A percentile compares a stretch with the other conserved stretches of the same genome.
Conservation (phyloP, 2,797 vertebrate genomes). For the Chelidonichthys spinosus region DNA sequence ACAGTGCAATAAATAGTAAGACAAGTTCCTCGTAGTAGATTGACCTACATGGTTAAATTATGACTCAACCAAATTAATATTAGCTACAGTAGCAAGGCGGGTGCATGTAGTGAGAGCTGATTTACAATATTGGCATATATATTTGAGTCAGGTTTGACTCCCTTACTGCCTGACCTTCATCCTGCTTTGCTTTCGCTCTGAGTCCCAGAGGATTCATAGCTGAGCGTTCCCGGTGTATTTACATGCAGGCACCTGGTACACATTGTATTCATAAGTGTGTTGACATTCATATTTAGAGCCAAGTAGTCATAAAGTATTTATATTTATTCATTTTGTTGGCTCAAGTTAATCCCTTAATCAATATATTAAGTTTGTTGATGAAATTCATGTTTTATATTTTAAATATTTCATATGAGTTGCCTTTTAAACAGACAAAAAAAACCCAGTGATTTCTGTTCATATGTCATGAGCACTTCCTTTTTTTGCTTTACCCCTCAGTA, state of each 20-base stretch:
- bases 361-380: not conserved
- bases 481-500: not conserved
- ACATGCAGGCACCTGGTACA: slow-evolving; percentile 15
- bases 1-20: not conserved
- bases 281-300: not conserved
- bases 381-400: not conserved
- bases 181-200: slow-evolving; percentile 34
- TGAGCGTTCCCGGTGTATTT: slow-evolving; percentile 13
- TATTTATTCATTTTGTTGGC: not conserved
- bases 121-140: not conserved
- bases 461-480: slow-evolving; percentile 9
- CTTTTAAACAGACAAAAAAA: too few relatives aligned
- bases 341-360: not conserved
- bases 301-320: not conserved
- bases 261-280: not conserved
- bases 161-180: slow-evolving; percentile 67
- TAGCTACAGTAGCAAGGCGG: not conserved
- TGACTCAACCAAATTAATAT: slow-evolving; percentile 28
- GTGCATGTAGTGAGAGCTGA: slow-evolving; percentile 4
- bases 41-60: slow-evolving; percentile 13
- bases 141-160: slow-evolving; percentile 47
- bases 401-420: too few relatives aligned
- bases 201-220: slow-evolving; percentile 48
- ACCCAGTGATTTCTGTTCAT: not conserved
- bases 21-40: not conserved